A percentile compares a stretch with the other conserved stretches of the same genome.
Evolutionary conservation across 2,888 invertebrate genomes (phyloP).

Genomic region (Latheticus oryzae): DNA sequence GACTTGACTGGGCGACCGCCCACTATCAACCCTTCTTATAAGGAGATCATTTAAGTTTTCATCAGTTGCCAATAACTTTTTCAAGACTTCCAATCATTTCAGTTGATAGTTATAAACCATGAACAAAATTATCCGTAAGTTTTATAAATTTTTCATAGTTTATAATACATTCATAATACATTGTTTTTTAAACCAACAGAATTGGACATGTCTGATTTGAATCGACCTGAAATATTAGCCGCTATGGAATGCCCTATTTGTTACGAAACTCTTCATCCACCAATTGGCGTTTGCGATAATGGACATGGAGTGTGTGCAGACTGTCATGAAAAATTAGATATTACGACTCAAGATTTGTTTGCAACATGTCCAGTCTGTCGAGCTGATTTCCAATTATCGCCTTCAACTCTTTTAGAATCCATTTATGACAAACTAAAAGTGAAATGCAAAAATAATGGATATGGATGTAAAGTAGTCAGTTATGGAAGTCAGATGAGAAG

Average conservation of each 20-base stretch:
- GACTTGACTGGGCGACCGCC: no score
- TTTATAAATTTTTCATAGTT: no score
- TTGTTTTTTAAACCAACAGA: no score
- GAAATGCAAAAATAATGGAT: neutral
- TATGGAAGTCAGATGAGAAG: neutral
- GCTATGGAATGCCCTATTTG: slow-evolving; percentile 8
- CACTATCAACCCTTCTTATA: no score
- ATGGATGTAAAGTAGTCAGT: neutral
- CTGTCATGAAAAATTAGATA: neutral
- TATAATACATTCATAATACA: no score
- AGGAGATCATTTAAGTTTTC: no score
- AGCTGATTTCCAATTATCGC: neutral
- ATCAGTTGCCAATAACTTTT: no score
- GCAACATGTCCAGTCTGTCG: neutral
- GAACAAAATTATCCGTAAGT: no score
- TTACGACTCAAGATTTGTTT: neutral
- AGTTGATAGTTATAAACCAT: no score
- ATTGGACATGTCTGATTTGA: neutral
- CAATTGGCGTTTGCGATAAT: neutral
- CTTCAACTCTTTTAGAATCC: neutral
- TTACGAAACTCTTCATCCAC: slow-evolving; percentile 1
- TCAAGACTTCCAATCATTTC: no score
- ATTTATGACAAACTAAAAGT: slow-evolving; percentile 1
- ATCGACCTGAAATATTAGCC: neutral
- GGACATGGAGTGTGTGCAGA: slow-evolving; percentile 2